A percentile compares a stretch with the other conserved stretches of the same genome.
These are phyloP conservation scores for Bergia sp. DNA, from an alignment of 92 coral and sea anemone species.

Conservation along the genomic window DNA sequence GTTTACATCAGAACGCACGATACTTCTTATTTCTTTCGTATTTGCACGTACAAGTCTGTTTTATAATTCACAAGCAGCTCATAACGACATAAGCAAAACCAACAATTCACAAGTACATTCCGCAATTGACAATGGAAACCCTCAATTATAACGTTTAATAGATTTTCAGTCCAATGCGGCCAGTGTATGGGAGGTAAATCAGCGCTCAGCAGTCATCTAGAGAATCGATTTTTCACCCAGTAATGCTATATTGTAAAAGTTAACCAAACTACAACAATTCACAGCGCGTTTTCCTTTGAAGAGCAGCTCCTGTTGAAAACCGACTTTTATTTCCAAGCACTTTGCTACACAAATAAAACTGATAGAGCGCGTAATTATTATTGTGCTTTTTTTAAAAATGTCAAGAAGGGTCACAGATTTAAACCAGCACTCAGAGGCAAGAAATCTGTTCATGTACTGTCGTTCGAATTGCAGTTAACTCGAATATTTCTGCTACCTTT, in stretches of 20 bases:
- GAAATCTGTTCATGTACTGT: neutral
- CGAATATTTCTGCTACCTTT: neutral
- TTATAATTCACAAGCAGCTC: too few relatives aligned
- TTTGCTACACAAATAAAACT: neutral
- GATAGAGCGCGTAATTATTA: neutral
- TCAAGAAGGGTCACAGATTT: slow-evolving; percentile 1
- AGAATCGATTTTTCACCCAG: too few relatives aligned
- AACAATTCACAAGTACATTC: too few relatives aligned
- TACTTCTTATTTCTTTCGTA: too few relatives aligned
- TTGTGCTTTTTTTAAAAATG: neutral
- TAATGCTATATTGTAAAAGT: neutral
- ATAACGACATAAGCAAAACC: too few relatives aligned
- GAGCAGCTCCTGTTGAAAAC: neutral
- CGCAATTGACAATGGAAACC: too few relatives aligned
- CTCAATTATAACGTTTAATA: too few relatives aligned
- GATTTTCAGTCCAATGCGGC: too few relatives aligned
- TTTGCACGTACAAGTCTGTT: too few relatives aligned
- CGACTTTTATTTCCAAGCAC: neutral
- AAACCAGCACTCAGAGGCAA: neutral
- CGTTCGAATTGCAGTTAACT: neutral
- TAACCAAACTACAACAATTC: neutral
- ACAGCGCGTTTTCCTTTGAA: neutral
- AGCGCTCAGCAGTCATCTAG: too few relatives aligned
- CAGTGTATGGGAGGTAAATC: too few relatives aligned
- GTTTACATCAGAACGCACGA: too few relatives aligned